Base-by-base conservation (phyloP, 2,888 invertebrate genomes). In the Drosophila infuscata region DNA sequence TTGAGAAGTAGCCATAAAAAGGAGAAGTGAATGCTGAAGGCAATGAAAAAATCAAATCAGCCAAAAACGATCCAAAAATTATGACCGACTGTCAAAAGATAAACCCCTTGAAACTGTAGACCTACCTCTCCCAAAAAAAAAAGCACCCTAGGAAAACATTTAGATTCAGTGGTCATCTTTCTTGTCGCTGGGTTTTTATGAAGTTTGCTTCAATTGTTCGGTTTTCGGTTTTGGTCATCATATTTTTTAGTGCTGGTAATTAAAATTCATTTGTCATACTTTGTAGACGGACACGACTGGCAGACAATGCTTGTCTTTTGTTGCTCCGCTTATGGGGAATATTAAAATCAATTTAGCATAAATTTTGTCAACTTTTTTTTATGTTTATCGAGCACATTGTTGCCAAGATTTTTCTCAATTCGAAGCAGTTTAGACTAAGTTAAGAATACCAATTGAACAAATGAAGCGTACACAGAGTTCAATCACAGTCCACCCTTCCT, bases 261-360 rank as follows among this genome's bases (percentile, higher is more conserved):
- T 88, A 88, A 88, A 87, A 84, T 89, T 79, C 81, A 86, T 88
- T 88, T 87, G 82, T 82, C 86, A 79, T 80, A 88, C 86, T 83
- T 88, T 85, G 88, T 85, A 58, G 58, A 61, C 25, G 25, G 17
- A 20, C 72, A 20, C 72, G 58, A 61, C 29, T 25, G 15, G 36
- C 74, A 38, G 70, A 88, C 72, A 84, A 85, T 76, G 71, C 61
- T 25, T 41, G 52, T 36, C 51, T 53, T 62, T 74, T 70, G 66
- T 65, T 46, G 49, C 36, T 3, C 35, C 57, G 29, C 65, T 77
- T 77, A 74, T 66, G 17, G 41, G 41, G 65, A 51, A 56, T 69
- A 79, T 84, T 81, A 85, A 88, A 88, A 85, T 85, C 83, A 85
- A 85, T 88, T 85, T 85, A 81, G 81, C 88, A 83, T 88, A 74